These are phyloP conservation scores for Drosophila histrio DNA, from an alignment of 2,888 invertebrate genomes.

Conservation along the genomic window DNA sequence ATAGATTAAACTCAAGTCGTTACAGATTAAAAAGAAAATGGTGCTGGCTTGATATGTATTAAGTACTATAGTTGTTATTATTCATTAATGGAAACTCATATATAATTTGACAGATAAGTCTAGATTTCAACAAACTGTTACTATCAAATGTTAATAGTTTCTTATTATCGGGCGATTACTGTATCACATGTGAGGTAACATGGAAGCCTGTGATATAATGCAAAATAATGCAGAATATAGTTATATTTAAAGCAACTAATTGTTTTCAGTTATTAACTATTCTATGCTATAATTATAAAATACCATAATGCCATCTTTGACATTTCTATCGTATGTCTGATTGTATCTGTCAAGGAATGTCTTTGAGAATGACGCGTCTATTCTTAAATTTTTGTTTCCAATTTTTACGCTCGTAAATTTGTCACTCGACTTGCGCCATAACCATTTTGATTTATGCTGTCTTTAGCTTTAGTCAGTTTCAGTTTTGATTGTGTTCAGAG, in stretches of 20 bases:
- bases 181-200: background rate
- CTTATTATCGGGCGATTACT: background rate
- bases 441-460: slow-evolving; percentile 53
- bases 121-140: background rate
- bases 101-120: background rate
- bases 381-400: background rate
- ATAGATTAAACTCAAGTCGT: slow-evolving; percentile 29
- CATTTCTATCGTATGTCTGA: slow-evolving; percentile 5
- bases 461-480: slow-evolving; percentile 38
- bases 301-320: background rate
- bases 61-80: background rate
- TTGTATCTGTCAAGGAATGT: background rate
- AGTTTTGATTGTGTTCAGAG: slow-evolving; percentile 46
- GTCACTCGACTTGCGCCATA: slow-evolving; percentile 50
- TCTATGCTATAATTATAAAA: background rate
- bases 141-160: background rate
- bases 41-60: background rate
- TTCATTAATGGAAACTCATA: background rate
- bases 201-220: no score
- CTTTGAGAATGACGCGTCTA: slow-evolving; percentile 3
- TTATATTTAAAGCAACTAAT: no score
- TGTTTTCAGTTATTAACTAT: no score
- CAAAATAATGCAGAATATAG: no score
- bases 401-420: slow-evolving; percentile 54
- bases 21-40: background rate